phyloP scores from a whole-genome alignment of 2,797 vertebrate species.

The Tangara arthus region DNA sequence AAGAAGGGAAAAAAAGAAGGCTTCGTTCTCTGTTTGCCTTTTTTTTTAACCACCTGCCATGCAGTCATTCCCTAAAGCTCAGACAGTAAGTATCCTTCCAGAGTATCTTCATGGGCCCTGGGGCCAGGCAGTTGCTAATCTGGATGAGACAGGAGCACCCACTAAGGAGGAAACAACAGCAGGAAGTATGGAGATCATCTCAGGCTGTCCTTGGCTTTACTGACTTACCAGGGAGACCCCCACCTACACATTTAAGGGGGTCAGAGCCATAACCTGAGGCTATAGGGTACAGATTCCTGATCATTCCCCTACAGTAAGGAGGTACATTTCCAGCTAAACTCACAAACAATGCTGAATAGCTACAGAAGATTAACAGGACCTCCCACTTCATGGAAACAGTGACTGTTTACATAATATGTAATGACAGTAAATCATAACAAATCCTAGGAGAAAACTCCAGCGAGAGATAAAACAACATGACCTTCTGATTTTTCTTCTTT shows the following conservation, averaged over 20 bases:
- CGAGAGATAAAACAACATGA: constrained; percentile 51
- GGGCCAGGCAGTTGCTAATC: neutral
- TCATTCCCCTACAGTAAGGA: constrained; percentile 44
- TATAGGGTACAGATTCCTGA: neutral
- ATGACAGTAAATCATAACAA: constrained; percentile 65
- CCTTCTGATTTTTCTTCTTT: constrained; percentile 36
- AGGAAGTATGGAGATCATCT: constrained; percentile 30
- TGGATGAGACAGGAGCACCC: neutral
- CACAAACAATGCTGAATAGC: constrained; percentile 56
- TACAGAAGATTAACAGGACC: constrained; percentile 48
- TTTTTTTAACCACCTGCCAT: neutral
- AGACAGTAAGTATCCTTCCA: neutral
- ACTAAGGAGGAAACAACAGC: constrained; percentile 2
- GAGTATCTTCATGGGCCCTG: neutral
- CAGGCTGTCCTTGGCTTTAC: neutral
- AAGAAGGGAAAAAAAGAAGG: neutral
- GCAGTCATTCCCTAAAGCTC: neutral
- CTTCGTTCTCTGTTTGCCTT: neutral
- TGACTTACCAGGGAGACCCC: neutral
- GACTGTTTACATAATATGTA: constrained; percentile 68
- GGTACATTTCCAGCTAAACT: constrained; percentile 38
- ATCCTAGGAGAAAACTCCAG: constrained; percentile 53
- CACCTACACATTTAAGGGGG: constrained; percentile 28
- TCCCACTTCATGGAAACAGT: constrained; percentile 64
- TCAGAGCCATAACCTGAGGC: neutral